These are phyloP conservation scores for Prinia subflava DNA, from an alignment of 2,113 vertebrate genomes.

Conservation along the genomic window DNA sequence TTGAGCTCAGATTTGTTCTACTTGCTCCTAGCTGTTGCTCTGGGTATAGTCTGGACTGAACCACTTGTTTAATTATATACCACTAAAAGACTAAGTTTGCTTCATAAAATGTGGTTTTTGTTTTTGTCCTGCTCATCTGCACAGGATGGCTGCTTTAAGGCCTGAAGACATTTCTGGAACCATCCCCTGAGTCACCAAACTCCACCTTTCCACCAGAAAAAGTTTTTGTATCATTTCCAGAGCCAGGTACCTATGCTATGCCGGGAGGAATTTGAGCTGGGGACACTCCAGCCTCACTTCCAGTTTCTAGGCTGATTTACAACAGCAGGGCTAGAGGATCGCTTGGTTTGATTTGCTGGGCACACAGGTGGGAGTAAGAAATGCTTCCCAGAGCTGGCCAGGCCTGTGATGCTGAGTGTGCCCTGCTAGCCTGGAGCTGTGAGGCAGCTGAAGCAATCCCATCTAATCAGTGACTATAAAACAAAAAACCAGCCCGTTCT, in stretches of 20 bases:
- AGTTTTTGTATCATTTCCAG: background rate
- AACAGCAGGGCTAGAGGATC: background rate
- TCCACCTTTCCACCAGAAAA: background rate
- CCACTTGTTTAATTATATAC: background rate
- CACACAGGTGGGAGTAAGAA: background rate
- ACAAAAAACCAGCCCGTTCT: background rate
- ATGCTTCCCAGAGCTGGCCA: background rate
- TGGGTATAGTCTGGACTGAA: background rate
- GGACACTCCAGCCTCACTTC: background rate
- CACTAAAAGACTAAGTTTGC: background rate
- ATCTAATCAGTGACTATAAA: slow-evolving; percentile 20
- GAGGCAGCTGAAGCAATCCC: background rate
- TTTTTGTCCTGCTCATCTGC: background rate
- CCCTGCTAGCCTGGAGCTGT: background rate
- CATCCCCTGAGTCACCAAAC: background rate
- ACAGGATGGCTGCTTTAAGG: background rate
- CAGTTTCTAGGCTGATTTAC: background rate
- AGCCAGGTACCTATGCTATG: background rate
- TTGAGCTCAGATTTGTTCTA: background rate
- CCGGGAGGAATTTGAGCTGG: background rate
- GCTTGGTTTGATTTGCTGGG: background rate
- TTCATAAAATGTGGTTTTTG: background rate
- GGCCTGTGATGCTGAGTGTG: background rate
- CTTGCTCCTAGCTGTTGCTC: background rate
- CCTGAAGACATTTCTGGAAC: background rate